Evolutionary conservation across 2,797 vertebrate genomes (phyloP).

Genomic region (Acrocephalus scirpaceus): DNA sequence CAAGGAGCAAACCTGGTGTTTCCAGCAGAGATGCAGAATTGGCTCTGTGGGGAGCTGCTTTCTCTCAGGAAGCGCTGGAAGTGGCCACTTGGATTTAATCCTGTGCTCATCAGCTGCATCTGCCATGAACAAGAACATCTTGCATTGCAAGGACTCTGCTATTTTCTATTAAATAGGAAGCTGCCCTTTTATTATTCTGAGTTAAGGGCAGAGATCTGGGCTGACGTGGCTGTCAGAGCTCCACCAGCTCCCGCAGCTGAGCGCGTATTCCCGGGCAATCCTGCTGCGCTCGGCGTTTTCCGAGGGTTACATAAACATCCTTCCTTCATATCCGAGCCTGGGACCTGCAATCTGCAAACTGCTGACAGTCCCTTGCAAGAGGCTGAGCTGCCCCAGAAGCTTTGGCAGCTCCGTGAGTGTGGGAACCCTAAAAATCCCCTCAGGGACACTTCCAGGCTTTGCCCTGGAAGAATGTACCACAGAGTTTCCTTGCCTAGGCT

Average conservation of each 20-base stretch:
- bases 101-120: background rate
- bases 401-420: background rate
- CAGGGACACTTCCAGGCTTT: too few relatives aligned
- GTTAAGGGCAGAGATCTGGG: background rate
- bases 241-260: background rate
- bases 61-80: slow-evolving; percentile 12
- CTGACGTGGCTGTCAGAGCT: background rate
- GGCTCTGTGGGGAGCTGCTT: background rate
- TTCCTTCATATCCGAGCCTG: background rate
- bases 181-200: background rate
- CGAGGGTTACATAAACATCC: slow-evolving; percentile 12
- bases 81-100: background rate
- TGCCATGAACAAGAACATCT: background rate
- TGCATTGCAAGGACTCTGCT: background rate
- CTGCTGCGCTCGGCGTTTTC: background rate
- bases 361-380: background rate
- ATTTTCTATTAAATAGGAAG: slow-evolving; percentile 2
- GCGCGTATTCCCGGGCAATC: background rate
- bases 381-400: background rate
- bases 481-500: too few relatives aligned
- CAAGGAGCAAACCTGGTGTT: background rate
- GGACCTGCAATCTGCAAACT: background rate
- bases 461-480: too few relatives aligned
- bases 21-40: background rate
- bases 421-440: too few relatives aligned